Evolutionary conservation across 1,140 invertebrate species (phyloP), one percentile per base, ranked within the genome.

Genomic region (Stegodyphus mimosarum): DNA sequence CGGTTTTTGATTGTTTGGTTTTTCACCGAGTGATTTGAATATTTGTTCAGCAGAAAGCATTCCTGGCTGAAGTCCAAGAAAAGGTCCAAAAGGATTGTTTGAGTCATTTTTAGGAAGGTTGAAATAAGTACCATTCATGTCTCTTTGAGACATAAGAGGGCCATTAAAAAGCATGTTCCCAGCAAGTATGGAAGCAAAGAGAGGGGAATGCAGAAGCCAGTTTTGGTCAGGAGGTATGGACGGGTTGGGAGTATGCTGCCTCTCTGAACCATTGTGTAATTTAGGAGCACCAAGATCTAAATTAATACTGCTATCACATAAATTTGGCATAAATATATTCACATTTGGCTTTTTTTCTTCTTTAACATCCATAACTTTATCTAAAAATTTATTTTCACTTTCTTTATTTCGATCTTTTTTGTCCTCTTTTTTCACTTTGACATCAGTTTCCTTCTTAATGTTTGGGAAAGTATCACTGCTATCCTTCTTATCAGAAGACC

Each of bases 1-100:
- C 49, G 92, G 92, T 80, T 90, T 90, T 74, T 90, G 88, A 51
- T 88, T 88, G 60, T 79, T 87, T 60, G 86, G 78, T 52, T 88
- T 88, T 15, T 87, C 73, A 50, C 69, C 33, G 7, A 78, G 69
- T 13, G 79, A 75, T 69, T 87, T 87, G 10, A 84, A 73, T 17
- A 87, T 51, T 50, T 87, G 86, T 67, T 87, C 83, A 33, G 33
- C 33, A 18, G 83, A 73, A 13, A 87, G 18, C 55, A 83, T 77
- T n/a, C 73, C 78, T 17, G 73, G 60, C 11, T 85, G 77, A 55
- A 87, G 66, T 18, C 86, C 86, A 50, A 87, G 53, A 52, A 87
- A 84, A 11, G 80, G 80, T 53, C 81, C 78, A 75, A 87, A 87
- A 10, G 86, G 72, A 17, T 73, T 83, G 18, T 80, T 79, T 51